Base-by-base conservation (phyloP, 1,140 invertebrate genomes). In the Drosophila ironensis region DNA sequence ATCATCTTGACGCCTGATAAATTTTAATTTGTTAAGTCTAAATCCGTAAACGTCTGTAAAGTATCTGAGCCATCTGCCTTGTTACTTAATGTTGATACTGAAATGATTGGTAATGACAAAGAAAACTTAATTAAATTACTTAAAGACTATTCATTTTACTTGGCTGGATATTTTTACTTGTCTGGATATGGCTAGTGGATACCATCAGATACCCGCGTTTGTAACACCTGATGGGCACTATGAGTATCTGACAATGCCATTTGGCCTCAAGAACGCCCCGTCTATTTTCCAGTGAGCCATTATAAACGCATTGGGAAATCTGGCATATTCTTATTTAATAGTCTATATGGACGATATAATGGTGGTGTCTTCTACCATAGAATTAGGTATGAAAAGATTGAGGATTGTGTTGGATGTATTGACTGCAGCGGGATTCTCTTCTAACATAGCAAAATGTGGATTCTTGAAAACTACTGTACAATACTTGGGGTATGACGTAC, bases 101-200 rank as follows among this genome's bases (percentile, higher is more conserved):
- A n/a, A n/a, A n/a, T n/a, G n/a, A n/a, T n/a, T n/a, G n/a, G n/a
- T n/a, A n/a, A n/a, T n/a, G n/a, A n/a, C n/a, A n/a, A n/a, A n/a
- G n/a, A n/a, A n/a, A n/a, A n/a, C n/a, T n/a, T n/a, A 22, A 61
- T 46, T 40, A 61, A 52, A 63, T 42, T 63, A 47, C 44, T 53
- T 20, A 24, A 52, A 38, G 38, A 52, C 20, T 61, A 51, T 51
- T 52, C 25, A 40, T 14, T 7, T 60, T 60, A 45, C 20, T 38
- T 45, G 38, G n/a, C n/a, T n/a, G n/a, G n/a, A n/a, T n/a, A n/a
- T n/a, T 14, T 42, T 52, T 28, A 30, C 37, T 28, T 37, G 41
- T 24, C 19, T 50, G n/a, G 33, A 50, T 27, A 35, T 28, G 27
- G 27, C 27, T 28, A 28, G 27, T 28, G 27, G 27, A 28, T 28